Percentiles rank a stretch among this genome's conserved stretches.
These are phyloP conservation scores for Trichoplusia ni DNA, from an alignment of 1,140 invertebrate species.

Conservation along the genomic window DNA sequence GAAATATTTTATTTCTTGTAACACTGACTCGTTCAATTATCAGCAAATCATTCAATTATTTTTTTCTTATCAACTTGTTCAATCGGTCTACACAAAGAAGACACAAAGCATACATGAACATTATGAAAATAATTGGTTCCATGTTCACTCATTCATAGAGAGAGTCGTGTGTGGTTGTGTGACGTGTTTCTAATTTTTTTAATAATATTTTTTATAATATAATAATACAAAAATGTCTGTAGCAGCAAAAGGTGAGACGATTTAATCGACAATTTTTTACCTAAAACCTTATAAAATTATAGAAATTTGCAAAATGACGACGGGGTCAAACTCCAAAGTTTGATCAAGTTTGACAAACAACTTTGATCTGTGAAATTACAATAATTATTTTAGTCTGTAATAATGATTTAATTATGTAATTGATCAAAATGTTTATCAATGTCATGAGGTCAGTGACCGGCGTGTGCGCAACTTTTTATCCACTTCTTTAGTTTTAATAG, in stretches of 20 bases:
- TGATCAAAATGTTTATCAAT: background rate
- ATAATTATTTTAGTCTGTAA: background rate
- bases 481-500: too few relatives aligned
- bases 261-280: background rate
- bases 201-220: background rate
- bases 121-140: background rate
- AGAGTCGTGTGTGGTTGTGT: slow-evolving; percentile 14
- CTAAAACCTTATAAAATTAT: background rate
- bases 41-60: slow-evolving; percentile 26
- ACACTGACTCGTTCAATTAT: slow-evolving; percentile 21
- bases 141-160: slow-evolving; percentile 28
- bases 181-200: slow-evolving; percentile 15
- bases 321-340: slow-evolving; percentile 70
- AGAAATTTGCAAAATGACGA: background rate
- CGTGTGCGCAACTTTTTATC: too few relatives aligned
- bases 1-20: too few relatives aligned
- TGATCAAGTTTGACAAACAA: slow-evolving; percentile 14
- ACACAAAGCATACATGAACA: too few relatives aligned
- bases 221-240: slow-evolving; percentile 54
- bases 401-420: background rate
- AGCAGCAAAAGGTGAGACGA: slow-evolving; percentile 62
- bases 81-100: slow-evolving; percentile 5
- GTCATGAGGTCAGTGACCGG: too few relatives aligned
- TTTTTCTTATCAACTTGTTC: background rate
- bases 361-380: background rate